These are phyloP conservation scores for Arctopsyche grandis DNA, from an alignment of 1,140 invertebrate genomes.

Conservation along the genomic window DNA sequence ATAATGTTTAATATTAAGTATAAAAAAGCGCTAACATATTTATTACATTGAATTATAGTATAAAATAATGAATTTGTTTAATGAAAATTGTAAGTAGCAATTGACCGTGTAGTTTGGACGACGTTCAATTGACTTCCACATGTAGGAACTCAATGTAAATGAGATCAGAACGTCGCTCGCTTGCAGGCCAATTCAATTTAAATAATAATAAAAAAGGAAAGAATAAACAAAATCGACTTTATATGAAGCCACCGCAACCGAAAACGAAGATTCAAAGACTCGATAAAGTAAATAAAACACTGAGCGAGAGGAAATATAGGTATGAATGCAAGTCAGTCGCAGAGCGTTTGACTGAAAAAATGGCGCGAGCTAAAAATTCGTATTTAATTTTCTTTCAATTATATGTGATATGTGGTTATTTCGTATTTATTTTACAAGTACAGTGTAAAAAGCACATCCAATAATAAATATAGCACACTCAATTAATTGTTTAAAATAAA, in stretches of 20 bases:
- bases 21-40: constrained; percentile 8
- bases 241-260: not conserved
- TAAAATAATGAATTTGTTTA: constrained; percentile 35
- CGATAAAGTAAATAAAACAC: not conserved
- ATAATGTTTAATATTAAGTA: not conserved
- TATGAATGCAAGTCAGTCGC: not conserved
- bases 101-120: constrained; percentile 25
- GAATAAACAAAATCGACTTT: not conserved
- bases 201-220: constrained; percentile 4
- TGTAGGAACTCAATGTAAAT: constrained; percentile 39
- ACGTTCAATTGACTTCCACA: constrained; percentile 39
- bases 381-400: constrained; percentile 8
- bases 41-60: constrained; percentile 5
- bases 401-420: constrained; percentile 51
- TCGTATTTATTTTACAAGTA: constrained; percentile 40
- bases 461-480: constrained; percentile 44
- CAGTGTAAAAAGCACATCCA: constrained; percentile 35
- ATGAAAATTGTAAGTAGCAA: constrained; percentile 14
- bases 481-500: constrained; percentile 13
- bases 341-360: not conserved
- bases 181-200: constrained; percentile 21
- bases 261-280: not conserved
- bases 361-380: constrained; percentile 12
- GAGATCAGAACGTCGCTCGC: constrained; percentile 50
- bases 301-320: not conserved